Conservation (phyloP, 2,888 invertebrate genomes). For the Erebia epiphron region DNA sequence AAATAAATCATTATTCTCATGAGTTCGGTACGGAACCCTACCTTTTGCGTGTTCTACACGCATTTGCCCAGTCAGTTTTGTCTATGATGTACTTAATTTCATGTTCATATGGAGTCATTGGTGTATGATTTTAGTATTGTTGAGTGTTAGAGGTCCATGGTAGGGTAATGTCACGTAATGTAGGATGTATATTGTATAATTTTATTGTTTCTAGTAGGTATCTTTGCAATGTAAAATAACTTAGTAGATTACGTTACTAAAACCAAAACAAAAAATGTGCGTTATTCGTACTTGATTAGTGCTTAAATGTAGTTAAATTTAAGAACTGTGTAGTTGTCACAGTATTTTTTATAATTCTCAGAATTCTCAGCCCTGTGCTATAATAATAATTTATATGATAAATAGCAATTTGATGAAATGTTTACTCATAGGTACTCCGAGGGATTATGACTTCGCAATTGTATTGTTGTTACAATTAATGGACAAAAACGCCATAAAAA, state of each 20-base stretch:
- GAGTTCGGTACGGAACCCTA: too few species aligned
- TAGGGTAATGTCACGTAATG: neutral
- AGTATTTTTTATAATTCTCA: slow-evolving; percentile 4
- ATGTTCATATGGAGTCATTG: too few species aligned
- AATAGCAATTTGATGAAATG: slow-evolving; percentile 3
- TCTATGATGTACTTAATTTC: too few species aligned
- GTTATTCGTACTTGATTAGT: neutral
- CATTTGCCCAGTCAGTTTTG: too few species aligned
- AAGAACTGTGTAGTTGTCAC: neutral
- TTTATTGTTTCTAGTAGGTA: neutral
- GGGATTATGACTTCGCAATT: slow-evolving; percentile 1
- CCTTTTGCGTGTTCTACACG: too few species aligned
- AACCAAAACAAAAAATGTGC: slow-evolving; percentile 5
- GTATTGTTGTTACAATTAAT: too few species aligned
- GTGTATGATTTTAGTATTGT: too few species aligned
- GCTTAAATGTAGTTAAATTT: neutral
- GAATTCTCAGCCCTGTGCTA: neutral
- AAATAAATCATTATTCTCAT: too few species aligned
- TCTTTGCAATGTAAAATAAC: neutral
- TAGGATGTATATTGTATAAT: neutral
- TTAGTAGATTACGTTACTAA: neutral
- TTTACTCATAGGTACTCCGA: slow-evolving; percentile 1
- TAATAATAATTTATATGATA: too few species aligned
- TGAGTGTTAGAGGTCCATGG: neutral
- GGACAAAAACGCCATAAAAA: too few species aligned